Evolutionary conservation across 53 echinoderm and acorn worm genomes (phyloP), one percentile per base, ranked within the genome.

Genomic region (Pentamera pediparva): DNA sequence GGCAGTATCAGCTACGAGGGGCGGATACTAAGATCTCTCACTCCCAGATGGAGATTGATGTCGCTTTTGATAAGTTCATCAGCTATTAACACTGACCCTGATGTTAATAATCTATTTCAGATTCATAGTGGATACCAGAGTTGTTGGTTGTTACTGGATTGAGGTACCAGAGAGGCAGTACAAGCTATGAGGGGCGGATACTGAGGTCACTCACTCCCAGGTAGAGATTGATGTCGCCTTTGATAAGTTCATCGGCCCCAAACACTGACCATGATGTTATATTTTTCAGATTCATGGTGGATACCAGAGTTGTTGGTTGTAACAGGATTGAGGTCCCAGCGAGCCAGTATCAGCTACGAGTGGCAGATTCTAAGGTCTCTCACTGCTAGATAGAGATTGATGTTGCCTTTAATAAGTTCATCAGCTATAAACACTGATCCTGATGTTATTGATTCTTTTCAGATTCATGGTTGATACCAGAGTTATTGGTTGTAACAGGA

Each of bases 391-490:
- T 93, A 11, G 93, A 93, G 57, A 41, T 86, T 12, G 93, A 93
- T 36, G 71, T 93, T 0, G 93, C 93, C 0, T 93, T 80, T 74
- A 89, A 93, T 62, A 57, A 40, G n/a, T 83, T 93, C 75, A 86
- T 93, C 82, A 93, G 93, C n/a, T n/a, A n/a, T n/a, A n/a, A n/a
- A n/a, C n/a, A n/a, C n/a, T n/a, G n/a, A n/a, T n/a, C n/a, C n/a
- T n/a, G n/a, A n/a, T n/a, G 1, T 26, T 18, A 5, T 27, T 29
- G 56, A n/a, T 79, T 34, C 37, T 3, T 5, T 11, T 0, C 26
- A 96, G 91, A 52, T 96, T 91, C 75, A 96, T 96, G 96, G 91
- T 96, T 3, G 96, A 96, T 35, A 83, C 85, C 9, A 85, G 91
- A 3, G 96, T 96, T 13, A 56, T 96, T 19, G 96, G 96, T 17